Evolutionary conservation across 37 sponge, comb jelly and placozoan genomes (phyloP).

Genomic region (Mnemiopsis leidyi): DNA sequence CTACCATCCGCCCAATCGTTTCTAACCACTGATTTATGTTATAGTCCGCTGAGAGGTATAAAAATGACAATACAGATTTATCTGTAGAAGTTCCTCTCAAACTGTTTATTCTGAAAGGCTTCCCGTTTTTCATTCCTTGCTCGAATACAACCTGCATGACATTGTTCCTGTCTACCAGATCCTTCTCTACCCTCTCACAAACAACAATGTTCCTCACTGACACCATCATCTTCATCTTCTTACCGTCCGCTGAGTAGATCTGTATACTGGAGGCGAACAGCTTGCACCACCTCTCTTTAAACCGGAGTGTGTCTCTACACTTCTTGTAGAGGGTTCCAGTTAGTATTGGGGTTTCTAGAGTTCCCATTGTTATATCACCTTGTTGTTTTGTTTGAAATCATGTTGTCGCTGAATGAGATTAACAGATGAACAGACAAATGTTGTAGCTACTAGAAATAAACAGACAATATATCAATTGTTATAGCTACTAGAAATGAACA

Average conservation of each 20-base stretch:
- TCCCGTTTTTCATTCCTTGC: background rate
- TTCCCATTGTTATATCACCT: too few species aligned
- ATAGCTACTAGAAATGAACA: too few species aligned
- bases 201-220: background rate
- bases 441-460: too few species aligned
- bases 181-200: background rate
- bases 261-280: background rate
- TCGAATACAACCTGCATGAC: background rate
- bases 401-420: too few species aligned
- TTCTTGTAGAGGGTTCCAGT: background rate
- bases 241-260: background rate
- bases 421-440: too few species aligned
- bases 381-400: too few species aligned
- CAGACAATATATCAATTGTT: too few species aligned
- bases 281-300: conserved; percentile 1
- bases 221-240: background rate
- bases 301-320: background rate
- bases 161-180: background rate
- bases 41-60: background rate
- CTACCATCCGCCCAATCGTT: background rate
- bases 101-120: background rate
- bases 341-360: background rate
- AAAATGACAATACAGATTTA: background rate
- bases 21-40: background rate
- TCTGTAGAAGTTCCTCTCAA: background rate